Conservation (phyloP, 2,888 invertebrate species). For the Julus scanicus region DNA sequence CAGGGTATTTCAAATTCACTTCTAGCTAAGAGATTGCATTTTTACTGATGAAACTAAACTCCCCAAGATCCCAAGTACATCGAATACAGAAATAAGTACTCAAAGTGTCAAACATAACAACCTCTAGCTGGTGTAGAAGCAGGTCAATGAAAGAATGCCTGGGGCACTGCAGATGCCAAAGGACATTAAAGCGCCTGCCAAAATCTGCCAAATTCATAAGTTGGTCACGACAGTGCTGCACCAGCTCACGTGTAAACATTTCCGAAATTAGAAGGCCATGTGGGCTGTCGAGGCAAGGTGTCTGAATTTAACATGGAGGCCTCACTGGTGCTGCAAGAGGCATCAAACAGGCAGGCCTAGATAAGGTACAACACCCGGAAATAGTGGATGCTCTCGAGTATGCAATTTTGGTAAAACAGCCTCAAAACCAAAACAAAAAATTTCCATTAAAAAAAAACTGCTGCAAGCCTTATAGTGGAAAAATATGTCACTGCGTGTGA, state of each 20-base stretch:
- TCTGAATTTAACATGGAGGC: neutral
- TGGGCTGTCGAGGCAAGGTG: conserved; percentile 14
- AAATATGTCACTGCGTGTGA: neutral
- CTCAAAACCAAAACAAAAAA: neutral
- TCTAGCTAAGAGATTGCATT: too few relatives aligned
- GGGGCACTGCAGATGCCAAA: neutral
- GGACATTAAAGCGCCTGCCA: conserved; percentile 12
- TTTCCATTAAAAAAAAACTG: neutral
- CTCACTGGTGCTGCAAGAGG: neutral
- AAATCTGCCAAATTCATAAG: conserved; percentile 4
- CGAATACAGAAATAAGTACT: neutral
- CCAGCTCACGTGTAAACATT: neutral
- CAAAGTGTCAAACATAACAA: neutral
- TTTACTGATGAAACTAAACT: neutral
- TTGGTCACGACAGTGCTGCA: neutral
- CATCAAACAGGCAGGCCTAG: neutral
- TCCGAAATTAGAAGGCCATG: conserved; percentile 28
- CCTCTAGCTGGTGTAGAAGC: neutral
- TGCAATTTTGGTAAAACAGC: neutral
- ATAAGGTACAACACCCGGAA: conserved; percentile 17
- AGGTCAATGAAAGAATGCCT: conserved; percentile 7
- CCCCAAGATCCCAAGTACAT: neutral
- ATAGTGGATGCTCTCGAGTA: neutral
- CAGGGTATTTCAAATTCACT: too few relatives aligned
- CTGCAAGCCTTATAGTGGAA: too few relatives aligned